Conservation (phyloP, 2,113 vertebrate genomes). For the Bos indicus region DNA sequence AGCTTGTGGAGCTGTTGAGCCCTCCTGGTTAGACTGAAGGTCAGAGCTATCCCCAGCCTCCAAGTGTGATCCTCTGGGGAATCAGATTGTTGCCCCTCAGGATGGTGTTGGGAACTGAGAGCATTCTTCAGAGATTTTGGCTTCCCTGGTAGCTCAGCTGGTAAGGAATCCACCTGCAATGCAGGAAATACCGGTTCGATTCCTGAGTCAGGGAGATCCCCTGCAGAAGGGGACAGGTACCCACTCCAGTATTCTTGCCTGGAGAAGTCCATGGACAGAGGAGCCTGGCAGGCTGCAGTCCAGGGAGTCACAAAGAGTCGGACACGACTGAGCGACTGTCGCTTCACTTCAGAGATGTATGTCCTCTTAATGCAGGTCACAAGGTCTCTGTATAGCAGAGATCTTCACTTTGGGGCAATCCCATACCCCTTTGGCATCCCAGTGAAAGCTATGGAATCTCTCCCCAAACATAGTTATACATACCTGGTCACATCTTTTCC, state of each 20-base stretch:
- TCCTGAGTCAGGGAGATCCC: background rate
- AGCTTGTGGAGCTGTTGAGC: background rate
- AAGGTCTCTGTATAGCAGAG: background rate
- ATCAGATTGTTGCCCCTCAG: background rate
- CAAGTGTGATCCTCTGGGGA: background rate
- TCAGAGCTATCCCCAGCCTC: background rate
- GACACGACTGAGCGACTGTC: background rate
- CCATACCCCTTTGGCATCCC: background rate
- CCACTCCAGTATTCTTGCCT: background rate
- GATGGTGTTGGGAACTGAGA: background rate
- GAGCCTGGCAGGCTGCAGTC: background rate
- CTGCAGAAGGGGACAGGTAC: background rate
- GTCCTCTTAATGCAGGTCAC: background rate
- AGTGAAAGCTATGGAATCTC: background rate
- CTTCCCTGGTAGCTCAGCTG: background rate
- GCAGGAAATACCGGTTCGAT: background rate
- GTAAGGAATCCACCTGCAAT: background rate
- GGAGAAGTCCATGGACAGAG: background rate
- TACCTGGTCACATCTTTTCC: background rate
- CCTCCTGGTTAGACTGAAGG: background rate
- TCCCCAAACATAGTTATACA: rapidly evolving
- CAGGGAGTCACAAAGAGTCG: background rate
- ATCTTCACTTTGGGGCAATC: background rate
- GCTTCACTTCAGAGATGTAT: background rate
- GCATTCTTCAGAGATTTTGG: background rate